Percentiles rank a stretch among this genome's conserved stretches.
phyloP scores from a whole-genome alignment of 2,113 vertebrate species.

The Pan paniscus region DNA sequence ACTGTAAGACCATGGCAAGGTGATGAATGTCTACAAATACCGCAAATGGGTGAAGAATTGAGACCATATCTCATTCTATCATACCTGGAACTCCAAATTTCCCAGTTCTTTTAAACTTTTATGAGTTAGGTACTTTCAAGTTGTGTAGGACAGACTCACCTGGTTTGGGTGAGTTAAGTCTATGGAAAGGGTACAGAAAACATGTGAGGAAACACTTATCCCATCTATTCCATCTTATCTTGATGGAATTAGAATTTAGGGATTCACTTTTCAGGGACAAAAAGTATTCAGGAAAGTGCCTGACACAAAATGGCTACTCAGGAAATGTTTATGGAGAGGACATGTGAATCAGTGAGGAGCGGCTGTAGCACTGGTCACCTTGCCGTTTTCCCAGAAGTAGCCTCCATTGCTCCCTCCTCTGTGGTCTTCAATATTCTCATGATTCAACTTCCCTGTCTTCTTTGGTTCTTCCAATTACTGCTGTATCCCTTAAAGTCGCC shows the following conservation, averaged over 20 bases:
- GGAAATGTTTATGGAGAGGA: background rate
- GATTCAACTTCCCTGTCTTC: background rate
- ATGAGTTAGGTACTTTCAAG: background rate
- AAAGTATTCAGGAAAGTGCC: background rate
- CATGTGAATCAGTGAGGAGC: background rate
- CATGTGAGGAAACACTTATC: no score
- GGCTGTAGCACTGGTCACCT: accelerated
- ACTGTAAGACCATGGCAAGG: background rate
- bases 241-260: background rate
- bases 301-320: background rate
- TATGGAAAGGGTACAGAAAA: background rate
- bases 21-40: background rate
- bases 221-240: background rate
- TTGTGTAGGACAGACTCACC: background rate
- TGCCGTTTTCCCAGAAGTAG: background rate
- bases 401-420: background rate
- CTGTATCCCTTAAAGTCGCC: background rate
- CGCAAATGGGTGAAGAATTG: background rate
- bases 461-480: background rate
- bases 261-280: background rate
- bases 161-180: background rate
- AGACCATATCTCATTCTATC: background rate
- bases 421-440: background rate
- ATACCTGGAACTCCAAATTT: background rate
- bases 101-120: background rate